Evolutionary conservation across 2,113 vertebrate species (phyloP), one percentile per base, ranked within the genome.

Genomic region (Amazona vittata): DNA sequence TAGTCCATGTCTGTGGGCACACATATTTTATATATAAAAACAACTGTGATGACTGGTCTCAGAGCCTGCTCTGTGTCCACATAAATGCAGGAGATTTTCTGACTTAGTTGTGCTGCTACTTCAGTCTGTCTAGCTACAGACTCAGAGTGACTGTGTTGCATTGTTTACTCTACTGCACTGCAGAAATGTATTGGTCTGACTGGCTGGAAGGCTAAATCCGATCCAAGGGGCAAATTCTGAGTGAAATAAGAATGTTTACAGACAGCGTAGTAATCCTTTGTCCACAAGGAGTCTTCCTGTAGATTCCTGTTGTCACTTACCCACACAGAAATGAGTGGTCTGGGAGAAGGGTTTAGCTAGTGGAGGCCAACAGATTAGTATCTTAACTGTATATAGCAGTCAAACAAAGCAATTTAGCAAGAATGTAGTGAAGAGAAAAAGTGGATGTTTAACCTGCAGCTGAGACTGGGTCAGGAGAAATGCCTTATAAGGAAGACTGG

Each of bases 31-130:
- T 92, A 31, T 75, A 81, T 83, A 87, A 94, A 96, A 89, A 12
- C 68, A 85, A 96, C 83, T 96, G 95, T 96, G 94, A 96, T 93
- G 76, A 89, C 76, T 96, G 86, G 93, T 94, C 86, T 96, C 88
- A 76, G 94, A 92, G 91, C 78, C 90, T 0, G 8, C 63, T 96
- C 96, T 92, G 94, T 60, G 69, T 49, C 94, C 89, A 86, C 89
- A 91, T 81, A 87, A 93, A 97, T 90, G 88, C 89, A 94, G 83
- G 85, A 83, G 82, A 92, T 76, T 86, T 87, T 96, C 76, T 86
- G 63, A 86, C 67, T 81, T 50, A 69, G 49, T 92, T 83, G 75
- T 95, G 96, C 96, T 97, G 94, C 93, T 97, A 91, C 82, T 97
- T 95, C 8, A 21, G 82, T 96, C 96, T 97, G 90, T 95, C 84